Conservation (phyloP, 2,113 vertebrate genomes). For the Phyllopteryx taeniolatus region DNA sequence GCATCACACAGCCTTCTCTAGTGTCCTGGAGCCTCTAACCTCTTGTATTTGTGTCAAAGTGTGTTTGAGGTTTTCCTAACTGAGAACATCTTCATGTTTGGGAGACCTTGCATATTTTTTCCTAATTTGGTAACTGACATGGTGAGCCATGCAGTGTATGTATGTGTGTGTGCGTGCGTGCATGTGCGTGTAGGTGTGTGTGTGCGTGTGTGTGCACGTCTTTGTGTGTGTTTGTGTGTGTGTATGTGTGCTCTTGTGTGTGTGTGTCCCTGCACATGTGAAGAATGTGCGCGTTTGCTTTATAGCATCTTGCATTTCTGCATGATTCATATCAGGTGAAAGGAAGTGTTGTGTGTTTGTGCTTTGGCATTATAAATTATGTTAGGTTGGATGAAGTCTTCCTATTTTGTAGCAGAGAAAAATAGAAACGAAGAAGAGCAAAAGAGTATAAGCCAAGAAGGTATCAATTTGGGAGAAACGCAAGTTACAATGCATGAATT, state of each 20-base stretch:
- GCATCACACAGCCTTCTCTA: background rate
- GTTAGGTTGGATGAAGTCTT: constrained; percentile 24
- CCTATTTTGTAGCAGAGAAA: constrained; percentile 33
- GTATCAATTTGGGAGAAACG: constrained; percentile 12
- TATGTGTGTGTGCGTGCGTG: constrained; percentile 19
- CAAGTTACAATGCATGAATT: constrained; percentile 1
- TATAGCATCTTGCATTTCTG: constrained; percentile 18
- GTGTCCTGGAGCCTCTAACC: constrained; percentile 1
- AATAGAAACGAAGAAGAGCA: constrained; percentile 1
- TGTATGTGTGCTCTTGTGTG: constrained; percentile 17
- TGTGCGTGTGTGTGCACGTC: background rate
- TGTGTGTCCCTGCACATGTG: constrained; percentile 7
- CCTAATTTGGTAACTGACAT: constrained; percentile 61
- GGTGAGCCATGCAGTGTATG: constrained; percentile 21
- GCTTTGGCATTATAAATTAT: constrained; percentile 30
- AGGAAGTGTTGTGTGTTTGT: background rate
- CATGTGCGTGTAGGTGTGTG: background rate
- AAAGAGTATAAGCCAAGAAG: constrained; percentile 9
- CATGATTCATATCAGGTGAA: constrained; percentile 46
- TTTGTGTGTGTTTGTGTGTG: background rate
- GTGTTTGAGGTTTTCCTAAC: constrained; percentile 11
- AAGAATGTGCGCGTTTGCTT: constrained; percentile 1
- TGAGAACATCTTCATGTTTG: constrained; percentile 47
- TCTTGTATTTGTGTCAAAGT: constrained; percentile 15
- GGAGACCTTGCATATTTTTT: constrained; percentile 51